Evolutionary conservation across 2,113 vertebrate genomes (phyloP), one percentile per base, ranked within the genome.

Genomic region (Hyaena hyaena): DNA sequence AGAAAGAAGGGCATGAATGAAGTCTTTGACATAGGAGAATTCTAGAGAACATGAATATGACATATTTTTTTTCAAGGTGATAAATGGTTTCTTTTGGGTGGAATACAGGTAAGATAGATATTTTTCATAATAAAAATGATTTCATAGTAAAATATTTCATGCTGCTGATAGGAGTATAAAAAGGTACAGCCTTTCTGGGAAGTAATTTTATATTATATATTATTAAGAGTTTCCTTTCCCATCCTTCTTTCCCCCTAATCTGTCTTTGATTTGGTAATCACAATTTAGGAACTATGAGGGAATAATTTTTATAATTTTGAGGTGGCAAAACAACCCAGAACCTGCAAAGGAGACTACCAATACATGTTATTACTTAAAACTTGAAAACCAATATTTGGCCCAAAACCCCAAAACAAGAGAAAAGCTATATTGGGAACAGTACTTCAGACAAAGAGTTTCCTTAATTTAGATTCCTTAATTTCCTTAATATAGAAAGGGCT

Each of bases 301-400:
- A 82, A 87, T 55, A 24, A 26, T 79, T 95, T 88, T 68, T 93
- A 81, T 89, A 90, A 89, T 86, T 21, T 87, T 61, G 4, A 90
- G 81, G 48, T 76, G 15, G 12, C 26, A 95, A 79, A 74, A 76
- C 87, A 39, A 76, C 16, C 4, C 33, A 81, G 48, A 90, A 90
- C 58, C 33, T 33, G 86, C 11, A 93, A 63, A 63, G 39, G 9
- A 66, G 28, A 50, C 17, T 71, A 28, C 33, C 16, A 53, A 58
- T 80, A 69, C n/a, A 66, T 43, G 69, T 93, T 85, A 48, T 43
- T 71, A 80, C 63, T 79, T 66, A 50, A 81, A 90, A 90, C 24
- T 58, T 74, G 66, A 45, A 84, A 45, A 39, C 24, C 10, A 58
- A 12, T 65, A 17, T 89, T 93, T 93, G 31, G 45, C 48, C 48